Base-by-base conservation (phyloP, 2,797 vertebrate genomes). In the Clamator glandarius region DNA sequence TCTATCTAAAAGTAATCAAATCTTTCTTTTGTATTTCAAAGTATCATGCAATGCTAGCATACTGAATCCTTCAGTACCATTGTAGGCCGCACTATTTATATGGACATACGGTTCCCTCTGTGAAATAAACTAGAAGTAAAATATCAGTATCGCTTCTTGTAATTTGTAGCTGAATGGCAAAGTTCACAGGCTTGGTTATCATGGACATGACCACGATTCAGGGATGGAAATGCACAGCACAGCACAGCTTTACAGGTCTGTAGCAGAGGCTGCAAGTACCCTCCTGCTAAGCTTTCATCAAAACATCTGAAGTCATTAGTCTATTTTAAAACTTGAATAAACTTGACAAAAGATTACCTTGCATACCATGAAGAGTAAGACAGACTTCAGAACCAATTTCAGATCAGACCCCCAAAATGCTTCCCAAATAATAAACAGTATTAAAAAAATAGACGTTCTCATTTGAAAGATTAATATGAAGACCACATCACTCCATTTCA, bases 271-370 rank as follows among this genome's bases (percentile, higher is more conserved):
- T 73, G 73, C 84, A 79, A 78, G 77, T 51, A 86, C 24, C 51
- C 63, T 90, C 83, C 86, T 82, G 76, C 66, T 78, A 81, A 54
- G 33, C 35, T 73, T 84, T 85, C 51, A 79, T 42, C 76, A 59
- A 68, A 50, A 41, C 54, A 84, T 25, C 26, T 75, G 42, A 92
- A 83, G 29, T 39, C 26, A 36, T 73, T 42, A 63, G 31, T 31
- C 39, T 76, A 50, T 46, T 84, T 61, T 55, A 87, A 87, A 87
- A 94, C 68, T 39, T 74, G 67, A 87, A 48, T 4, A 66, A 63
- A 50, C 70, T 74, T 77, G 84, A 84, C 44, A 76, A 77, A 86
- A 94, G 11, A 73, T 29, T 59, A 29, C 39, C 41, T 64, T 6
- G 2, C 35, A 48, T 62, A 80, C 20, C 35, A 19, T 0, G 6